Base-by-base conservation (phyloP, 2,888 invertebrate genomes). In the Melanostoma scalare region DNA sequence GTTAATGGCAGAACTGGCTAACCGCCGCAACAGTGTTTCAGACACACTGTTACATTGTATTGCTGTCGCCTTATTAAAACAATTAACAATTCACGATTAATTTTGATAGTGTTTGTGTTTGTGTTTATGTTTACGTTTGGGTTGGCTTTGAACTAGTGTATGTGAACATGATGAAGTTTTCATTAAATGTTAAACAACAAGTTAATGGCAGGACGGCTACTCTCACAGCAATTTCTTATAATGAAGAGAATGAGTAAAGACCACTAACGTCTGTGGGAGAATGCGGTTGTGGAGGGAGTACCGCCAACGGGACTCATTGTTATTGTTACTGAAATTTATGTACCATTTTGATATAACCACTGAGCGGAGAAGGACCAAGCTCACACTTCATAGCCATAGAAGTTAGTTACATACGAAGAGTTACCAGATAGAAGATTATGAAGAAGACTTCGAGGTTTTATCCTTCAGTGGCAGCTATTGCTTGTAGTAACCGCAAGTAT, bases 31-130 rank as follows among this genome's bases (percentile, higher is more conserved):
- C 48, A 50, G 38, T 68, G 68, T 55, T 38, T 40, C 58, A 33
- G 30, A n/a, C 46, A 20, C 40, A 38, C 50, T 67, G 60, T 35
- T 56, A 63, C 77, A 82, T 36, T 82, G 77, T 82, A 52, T 68
- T 33, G 68, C 73, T 71, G 55, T 79, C 74, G 74, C 78, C 78
- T 74, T 78, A 77, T 78, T 73, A 68, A 82, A 84, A 79, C 78
- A 84, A 84, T 84, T 74, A 84, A 84, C 78, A 71, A 84, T 78
- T 74, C 69, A 78, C 78, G 69, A 84, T 78, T 74, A 79, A 74
- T 84, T 58, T 65, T 68, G 56, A 40, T 46, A 38, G 35, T 53
- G 58, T 58, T 42, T 46, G 33, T 58, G 68, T 56, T 63, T 30
- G 50, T 68, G 53, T 42, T 10, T 31, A 10, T 65, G 69, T 65